Base-by-base conservation (phyloP, 2,888 invertebrate genomes). In the Perizoma affinitatum region DNA sequence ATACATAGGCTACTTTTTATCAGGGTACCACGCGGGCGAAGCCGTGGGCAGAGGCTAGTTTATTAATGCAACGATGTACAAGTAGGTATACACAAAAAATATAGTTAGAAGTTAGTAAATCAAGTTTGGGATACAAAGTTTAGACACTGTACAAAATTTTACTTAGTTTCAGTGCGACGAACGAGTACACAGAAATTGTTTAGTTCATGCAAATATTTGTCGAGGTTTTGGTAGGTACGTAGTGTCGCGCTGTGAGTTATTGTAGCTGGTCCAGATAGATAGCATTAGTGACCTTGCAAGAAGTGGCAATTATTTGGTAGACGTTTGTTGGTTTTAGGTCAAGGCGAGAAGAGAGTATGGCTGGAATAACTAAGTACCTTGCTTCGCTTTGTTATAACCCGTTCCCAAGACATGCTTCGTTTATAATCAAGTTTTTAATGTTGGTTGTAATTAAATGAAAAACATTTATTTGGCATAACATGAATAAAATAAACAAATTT, bases 131-230 rank as follows among this genome's bases (percentile, higher is more conserved):
- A 22, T 2, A 22, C 22, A 22, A 22, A 42, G 42, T 42, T 42
- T 42, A 42, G 42, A 42, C 42, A 42, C 44, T 44, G 22, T 44
- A 38, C 52, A 36, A 44, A n/a, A 5, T 33, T 57, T 9, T 41
- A 52, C 52, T 43, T 11, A 8, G 50, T 9, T 41, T 10, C 41
- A 54, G 63, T 64, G 65, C 65, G 63, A 61, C 38, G 51, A 65
- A 43, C 43, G 34, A 46, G 46, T 54, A 60, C 49, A 70, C 70
- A 67, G 60, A 77, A 78, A 73, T 75, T 76, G 72, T 76, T 76
- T 77, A 75, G 72, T 73, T 65, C 71, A 73, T 71, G 72, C 73
- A 68, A 78, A 80, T 80, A 79, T 80, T 80, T 76, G 70, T 55
- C 69, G 64, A 74, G 71, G 79, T 78, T 76, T 76, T 69, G 73